These are phyloP conservation scores for Nineta flava DNA, from an alignment of 2,888 invertebrate species.

Conservation along the genomic window DNA sequence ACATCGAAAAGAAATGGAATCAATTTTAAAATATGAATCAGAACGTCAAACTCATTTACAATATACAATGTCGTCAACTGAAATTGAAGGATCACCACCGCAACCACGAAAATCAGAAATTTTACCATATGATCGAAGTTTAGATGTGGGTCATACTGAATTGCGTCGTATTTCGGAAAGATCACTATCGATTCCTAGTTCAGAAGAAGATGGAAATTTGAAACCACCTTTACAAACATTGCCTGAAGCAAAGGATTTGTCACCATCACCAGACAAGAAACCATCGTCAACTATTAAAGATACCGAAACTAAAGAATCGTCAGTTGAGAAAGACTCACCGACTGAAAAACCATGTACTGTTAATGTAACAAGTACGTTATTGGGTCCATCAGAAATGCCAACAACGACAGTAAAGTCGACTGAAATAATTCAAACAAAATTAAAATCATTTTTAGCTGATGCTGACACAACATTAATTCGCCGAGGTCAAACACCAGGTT, in stretches of 20 bases:
- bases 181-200: slow-evolving; percentile 59
- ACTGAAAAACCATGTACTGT: not conserved
- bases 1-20: slow-evolving; percentile 58
- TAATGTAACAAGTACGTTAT: not conserved
- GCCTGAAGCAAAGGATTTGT: slow-evolving; percentile 34
- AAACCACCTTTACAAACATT: slow-evolving; percentile 34
- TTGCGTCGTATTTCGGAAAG: slow-evolving; percentile 54
- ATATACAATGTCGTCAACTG: slow-evolving; percentile 53
- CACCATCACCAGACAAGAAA: slow-evolving; percentile 2
- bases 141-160: slow-evolving; percentile 49
- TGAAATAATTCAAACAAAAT: slow-evolving; percentile 11
- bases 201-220: slow-evolving; percentile 52
- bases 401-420: slow-evolving; percentile 33
- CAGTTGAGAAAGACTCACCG: not conserved
- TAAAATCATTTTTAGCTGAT: slow-evolving; percentile 7
- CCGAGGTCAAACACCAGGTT: slow-evolving; percentile 57
- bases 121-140: slow-evolving; percentile 35
- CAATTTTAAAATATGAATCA: slow-evolving; percentile 54
- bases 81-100: slow-evolving; percentile 61
- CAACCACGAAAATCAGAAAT: slow-evolving; percentile 54
- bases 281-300: not conserved
- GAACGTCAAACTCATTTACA: slow-evolving; percentile 46
- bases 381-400: slow-evolving; percentile 28
- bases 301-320: not conserved
- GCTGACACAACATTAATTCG: slow-evolving; percentile 8